Base-by-base conservation (phyloP, 2,797 vertebrate species). In the Centroberyx gerrardi region DNA sequence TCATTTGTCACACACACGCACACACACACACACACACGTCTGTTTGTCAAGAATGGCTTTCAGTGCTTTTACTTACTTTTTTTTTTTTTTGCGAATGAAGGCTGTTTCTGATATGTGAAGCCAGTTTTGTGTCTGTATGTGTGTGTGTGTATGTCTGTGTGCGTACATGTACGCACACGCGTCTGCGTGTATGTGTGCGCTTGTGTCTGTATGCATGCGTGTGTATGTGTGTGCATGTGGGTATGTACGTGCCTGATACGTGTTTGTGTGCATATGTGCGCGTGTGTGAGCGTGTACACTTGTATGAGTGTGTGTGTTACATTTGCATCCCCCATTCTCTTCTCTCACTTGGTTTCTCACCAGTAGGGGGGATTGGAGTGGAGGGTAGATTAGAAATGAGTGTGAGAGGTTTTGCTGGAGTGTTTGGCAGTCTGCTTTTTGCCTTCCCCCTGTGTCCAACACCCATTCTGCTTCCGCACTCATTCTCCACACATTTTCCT, bases 321-420 rank as follows among this genome's bases (percentile, higher is more conserved):
- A 76, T 91, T 44, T 76, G 55, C 87, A 87, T 84, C 83, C 51
- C 61, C 62, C 80, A 74, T 78, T 49, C 44, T 78, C 40, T 60
- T 71, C 68, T 84, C 77, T 76, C 71, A 73, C 76, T 79, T 33
- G 77, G 56, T 75, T 61, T 77, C 69, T 82, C 81, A 68, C 51
- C 67, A 81, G 60, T 72, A 77, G 7, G 38, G 74, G 55, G 70
- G 67, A 28, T 69, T 78, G 53, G 62, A 81, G 72, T 6, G 2
- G 63, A 83, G 81, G 60, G 72, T 86, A 90, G 85, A 80, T 79
- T 80, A 90, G 87, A 84, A 78, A 81, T 46, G 64, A 80, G 68
- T 79, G 70, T 60, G 71, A 78, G 76, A 33, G 33, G 33, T 33
- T 33, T 33, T 33, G 33, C 33, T 33, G 33, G 33, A 81, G 66